Evolutionary conservation across 2,797 vertebrate genomes (phyloP), one percentile per base, ranked within the genome.

Genomic region (Neomorphus geoffroyi): DNA sequence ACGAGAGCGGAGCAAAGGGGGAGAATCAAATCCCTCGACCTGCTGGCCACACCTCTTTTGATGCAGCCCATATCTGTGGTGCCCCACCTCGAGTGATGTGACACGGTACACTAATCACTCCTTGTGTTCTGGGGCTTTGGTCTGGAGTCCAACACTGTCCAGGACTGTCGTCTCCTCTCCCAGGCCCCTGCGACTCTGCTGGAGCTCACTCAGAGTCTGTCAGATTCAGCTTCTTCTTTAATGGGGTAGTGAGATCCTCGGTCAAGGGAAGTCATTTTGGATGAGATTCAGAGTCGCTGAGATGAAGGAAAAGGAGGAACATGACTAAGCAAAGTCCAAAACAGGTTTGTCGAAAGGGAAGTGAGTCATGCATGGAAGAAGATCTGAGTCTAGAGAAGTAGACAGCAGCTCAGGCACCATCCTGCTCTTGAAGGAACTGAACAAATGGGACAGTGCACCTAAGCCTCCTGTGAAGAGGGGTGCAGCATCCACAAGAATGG

Each of bases 61-160:
- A n/a, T n/a, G n/a, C n/a, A n/a, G n/a, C n/a, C n/a, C n/a, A 7
- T 19, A 33, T 17, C 28, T 1, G 0, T 65, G 46, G 18, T 75
- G 27, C 13, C 69, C 18, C 41, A 28, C 33, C 37, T 33, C 21
- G 11, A 22, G 43, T 37, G 26, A 18, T 58, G 32, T 1, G 2
- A 27, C 67, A 50, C 28, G 27, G 27, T 10, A 48, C 6, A 18
- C 5, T 73, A 22, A 41, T 46, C 43, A 6, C 33, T 58, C 6
- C 28, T 45, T 15, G 26, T 58, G 43, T n/a, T 56, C 48, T 37
- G 12, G 9, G 60, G 62, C 65, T 58, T 69, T 77, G 18, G 3
- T n/a, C 43, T 64, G 37, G 33, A 48, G 67, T 16, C 32, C 46
- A 45, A 56, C n/a, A n/a, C n/a, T n/a, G n/a, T n/a, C 39, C 19